phyloP scores from a whole-genome alignment of 2,113 vertebrate species.

The Brachypteracias leptosomus region DNA sequence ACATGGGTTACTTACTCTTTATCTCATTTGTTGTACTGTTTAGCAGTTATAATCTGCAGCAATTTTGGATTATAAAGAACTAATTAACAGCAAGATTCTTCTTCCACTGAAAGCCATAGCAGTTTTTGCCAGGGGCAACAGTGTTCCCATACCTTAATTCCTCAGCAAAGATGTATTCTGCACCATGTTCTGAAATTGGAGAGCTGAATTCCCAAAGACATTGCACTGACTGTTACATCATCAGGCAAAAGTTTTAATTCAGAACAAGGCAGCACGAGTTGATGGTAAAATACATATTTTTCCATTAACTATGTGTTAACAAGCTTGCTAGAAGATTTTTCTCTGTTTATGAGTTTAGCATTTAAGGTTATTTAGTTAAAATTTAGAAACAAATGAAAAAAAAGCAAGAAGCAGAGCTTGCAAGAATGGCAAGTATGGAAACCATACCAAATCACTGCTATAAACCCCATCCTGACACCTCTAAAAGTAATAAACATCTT shows the following conservation, averaged over 20 bases:
- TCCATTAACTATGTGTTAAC: background rate
- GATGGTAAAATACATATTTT: background rate
- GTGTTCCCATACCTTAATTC: background rate
- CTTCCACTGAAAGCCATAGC: background rate
- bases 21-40: background rate
- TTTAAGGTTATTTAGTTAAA: background rate
- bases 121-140: background rate
- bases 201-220: background rate
- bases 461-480: background rate
- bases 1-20: background rate
- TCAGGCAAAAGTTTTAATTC: background rate
- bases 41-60: background rate
- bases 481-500: background rate
- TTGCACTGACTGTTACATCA: background rate
- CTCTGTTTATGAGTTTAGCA: background rate
- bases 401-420: background rate
- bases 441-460: background rate
- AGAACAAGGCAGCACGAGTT: background rate
- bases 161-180: background rate
- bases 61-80: background rate
- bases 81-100: background rate
- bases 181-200: background rate
- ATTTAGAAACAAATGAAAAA: background rate
- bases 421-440: background rate
- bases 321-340: background rate